A percentile compares a stretch with the other conserved stretches of the same genome.
phyloP scores from a whole-genome alignment of 2,797 vertebrate species.

The Rhadinocentrus ornatus region DNA sequence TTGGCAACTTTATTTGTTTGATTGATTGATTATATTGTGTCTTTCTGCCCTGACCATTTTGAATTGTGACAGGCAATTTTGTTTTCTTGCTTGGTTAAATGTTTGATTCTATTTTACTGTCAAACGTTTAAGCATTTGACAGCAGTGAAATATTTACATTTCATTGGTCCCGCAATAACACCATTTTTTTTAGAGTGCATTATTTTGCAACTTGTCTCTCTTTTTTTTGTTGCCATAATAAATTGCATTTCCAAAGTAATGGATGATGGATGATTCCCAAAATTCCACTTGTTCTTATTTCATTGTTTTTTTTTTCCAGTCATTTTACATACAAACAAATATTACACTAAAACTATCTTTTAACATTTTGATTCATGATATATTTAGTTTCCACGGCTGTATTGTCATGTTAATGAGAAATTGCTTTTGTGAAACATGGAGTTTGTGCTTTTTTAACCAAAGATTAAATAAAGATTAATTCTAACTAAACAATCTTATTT shows the following conservation, averaged over 20 bases:
- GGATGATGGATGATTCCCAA: slow-evolving; percentile 73
- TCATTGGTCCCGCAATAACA: slow-evolving; percentile 55
- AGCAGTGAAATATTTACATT: slow-evolving; percentile 63
- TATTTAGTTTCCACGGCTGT: background rate
- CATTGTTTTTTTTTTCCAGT: slow-evolving; percentile 7
- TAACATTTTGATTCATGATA: background rate
- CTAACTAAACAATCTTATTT: slow-evolving; percentile 2
- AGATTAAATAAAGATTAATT: slow-evolving; percentile 47
- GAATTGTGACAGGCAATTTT: slow-evolving; percentile 76
- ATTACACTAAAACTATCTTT: slow-evolving; percentile 25
- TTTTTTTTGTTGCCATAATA: slow-evolving; percentile 63
- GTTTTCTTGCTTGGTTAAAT: slow-evolving; percentile 73
- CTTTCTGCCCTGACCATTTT: slow-evolving; percentile 61
- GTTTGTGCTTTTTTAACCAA: slow-evolving; percentile 14
- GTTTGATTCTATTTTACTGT: slow-evolving; percentile 71
- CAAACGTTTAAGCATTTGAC: slow-evolving; percentile 54
- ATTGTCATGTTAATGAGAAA: slow-evolving; percentile 1
- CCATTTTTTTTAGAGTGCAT: slow-evolving; percentile 58
- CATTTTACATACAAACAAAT: slow-evolving; percentile 29
- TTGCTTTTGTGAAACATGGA: background rate
- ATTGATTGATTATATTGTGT: slow-evolving; percentile 80
- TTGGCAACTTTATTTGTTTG: slow-evolving; percentile 77
- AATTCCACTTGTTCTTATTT: slow-evolving; percentile 49
- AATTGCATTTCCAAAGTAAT: slow-evolving; percentile 70
- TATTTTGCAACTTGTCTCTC: slow-evolving; percentile 47